A percentile compares a stretch with the other conserved stretches of the same genome.
These are phyloP conservation scores for Atherix ibis DNA, from an alignment of 2,888 invertebrate genomes.

Conservation along the genomic window DNA sequence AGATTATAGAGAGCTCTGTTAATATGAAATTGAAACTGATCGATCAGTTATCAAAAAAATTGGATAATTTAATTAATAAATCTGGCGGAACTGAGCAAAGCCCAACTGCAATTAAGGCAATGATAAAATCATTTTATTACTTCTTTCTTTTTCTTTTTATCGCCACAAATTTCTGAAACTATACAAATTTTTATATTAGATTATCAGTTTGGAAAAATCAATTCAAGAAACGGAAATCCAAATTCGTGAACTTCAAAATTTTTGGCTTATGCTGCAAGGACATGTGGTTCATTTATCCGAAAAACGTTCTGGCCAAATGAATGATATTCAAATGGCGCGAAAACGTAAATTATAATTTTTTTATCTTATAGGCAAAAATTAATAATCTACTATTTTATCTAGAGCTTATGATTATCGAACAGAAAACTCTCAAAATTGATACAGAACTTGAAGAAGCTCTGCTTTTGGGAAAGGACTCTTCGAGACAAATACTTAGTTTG, in stretches of 20 bases:
- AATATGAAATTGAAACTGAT: constrained; percentile 36
- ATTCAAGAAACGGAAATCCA: constrained; percentile 44
- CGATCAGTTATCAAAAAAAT: constrained; percentile 35
- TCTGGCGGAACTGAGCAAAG: constrained; percentile 31
- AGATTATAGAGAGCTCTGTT: constrained; percentile 31
- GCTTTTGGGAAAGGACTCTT: constrained; percentile 39
- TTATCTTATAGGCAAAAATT: background rate
- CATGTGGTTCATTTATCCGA: constrained; percentile 52
- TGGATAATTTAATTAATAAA: constrained; percentile 35
- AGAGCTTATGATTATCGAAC: constrained; percentile 43
- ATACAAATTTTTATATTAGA: constrained; percentile 27
- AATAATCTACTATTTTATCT: constrained; percentile 10
- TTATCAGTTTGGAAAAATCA: constrained; percentile 46
- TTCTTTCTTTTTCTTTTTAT: constrained; percentile 1
- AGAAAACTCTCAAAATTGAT: constrained; percentile 55
- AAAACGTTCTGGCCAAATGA: constrained; percentile 48
- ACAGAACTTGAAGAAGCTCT: constrained; percentile 43
- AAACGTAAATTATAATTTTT: constrained; percentile 41
- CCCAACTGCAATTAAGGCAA: constrained; percentile 15
- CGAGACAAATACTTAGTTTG: constrained; percentile 41
- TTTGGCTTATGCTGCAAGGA: constrained; percentile 63
- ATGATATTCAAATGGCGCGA: constrained; percentile 50
- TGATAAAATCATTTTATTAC: background rate
- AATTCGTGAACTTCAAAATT: constrained; percentile 48
- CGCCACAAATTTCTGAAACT: constrained; percentile 36